Percentiles rank a stretch among this genome's conserved stretches.
Conservation (phyloP, 2,113 vertebrate species). For the Pipra filicauda region DNA sequence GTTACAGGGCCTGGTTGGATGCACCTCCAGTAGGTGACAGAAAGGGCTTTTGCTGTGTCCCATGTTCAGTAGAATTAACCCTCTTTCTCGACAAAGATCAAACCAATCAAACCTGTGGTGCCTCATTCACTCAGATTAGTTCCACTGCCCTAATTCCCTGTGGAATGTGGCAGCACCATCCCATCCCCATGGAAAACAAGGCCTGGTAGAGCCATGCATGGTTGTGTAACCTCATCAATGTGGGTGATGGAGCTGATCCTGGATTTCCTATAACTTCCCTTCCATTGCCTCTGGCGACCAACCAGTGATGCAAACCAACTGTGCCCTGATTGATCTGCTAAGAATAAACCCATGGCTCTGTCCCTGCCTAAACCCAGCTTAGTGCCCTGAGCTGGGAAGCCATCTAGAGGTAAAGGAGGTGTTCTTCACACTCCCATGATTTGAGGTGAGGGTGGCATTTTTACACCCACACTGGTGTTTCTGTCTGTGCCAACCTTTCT, state of each 20-base stretch:
- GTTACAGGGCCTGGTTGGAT: not conserved
- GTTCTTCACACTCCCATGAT: rapidly evolving
- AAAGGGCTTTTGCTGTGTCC: not conserved
- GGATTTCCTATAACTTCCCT: not conserved
- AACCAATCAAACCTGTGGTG: not conserved
- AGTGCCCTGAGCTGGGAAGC: not conserved
- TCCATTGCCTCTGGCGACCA: not conserved
- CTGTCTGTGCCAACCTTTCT: not conserved
- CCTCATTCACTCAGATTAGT: not conserved
- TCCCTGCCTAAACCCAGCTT: not conserved
- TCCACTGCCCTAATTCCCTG: not conserved
- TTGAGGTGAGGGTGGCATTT: not conserved
- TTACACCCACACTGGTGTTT: rapidly evolving
- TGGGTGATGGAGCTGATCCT: not conserved
- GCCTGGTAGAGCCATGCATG: not conserved
- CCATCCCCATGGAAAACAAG: not conserved
- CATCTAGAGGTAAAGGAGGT: not conserved
- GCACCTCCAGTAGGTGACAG: not conserved
- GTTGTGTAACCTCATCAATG: not conserved
- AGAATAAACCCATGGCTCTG: not conserved
- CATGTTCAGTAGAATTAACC: not conserved
- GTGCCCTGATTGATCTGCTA: not conserved
- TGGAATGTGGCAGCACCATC: not conserved
- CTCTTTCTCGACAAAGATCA: not conserved
- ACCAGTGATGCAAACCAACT: not conserved